phyloP scores from a whole-genome alignment of 2,888 invertebrate species.

The Trichopria drosophilae region DNA sequence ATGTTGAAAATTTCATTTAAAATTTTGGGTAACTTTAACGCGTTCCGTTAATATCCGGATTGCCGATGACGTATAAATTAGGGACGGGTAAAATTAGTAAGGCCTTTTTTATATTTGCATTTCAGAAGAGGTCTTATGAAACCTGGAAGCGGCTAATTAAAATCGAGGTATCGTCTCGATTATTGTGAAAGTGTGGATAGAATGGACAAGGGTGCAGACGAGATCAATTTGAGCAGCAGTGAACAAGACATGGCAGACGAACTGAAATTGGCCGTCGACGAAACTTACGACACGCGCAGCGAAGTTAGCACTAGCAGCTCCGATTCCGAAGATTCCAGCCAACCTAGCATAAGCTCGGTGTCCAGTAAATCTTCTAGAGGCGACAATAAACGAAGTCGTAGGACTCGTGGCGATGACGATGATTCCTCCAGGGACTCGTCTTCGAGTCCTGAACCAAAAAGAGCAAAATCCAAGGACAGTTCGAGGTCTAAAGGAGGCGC shows the following conservation, averaged over 20 bases:
- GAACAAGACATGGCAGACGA: constrained; percentile 75
- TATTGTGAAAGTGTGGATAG: background rate
- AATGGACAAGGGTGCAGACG: constrained; percentile 40
- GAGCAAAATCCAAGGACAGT: constrained; percentile 54
- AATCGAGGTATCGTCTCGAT: background rate
- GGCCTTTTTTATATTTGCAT: constrained; percentile 42
- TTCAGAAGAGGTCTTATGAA: constrained; percentile 36
- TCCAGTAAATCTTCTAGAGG: constrained; percentile 68
- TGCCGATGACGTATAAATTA: too few species aligned
- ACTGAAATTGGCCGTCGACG: constrained; percentile 74
- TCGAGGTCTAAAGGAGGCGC: constrained; percentile 38
- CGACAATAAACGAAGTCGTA: constrained; percentile 52
- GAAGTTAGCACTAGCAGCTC: constrained; percentile 85
- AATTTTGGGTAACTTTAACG: too few species aligned
- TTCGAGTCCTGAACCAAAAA: constrained; percentile 54
- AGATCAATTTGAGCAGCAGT: constrained; percentile 52
- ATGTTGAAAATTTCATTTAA: too few species aligned
- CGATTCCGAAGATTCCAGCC: constrained; percentile 62
- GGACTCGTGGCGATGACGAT: constrained; percentile 50
- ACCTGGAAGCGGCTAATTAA: constrained; percentile 6
- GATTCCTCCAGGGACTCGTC: constrained; percentile 52
- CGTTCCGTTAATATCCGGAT: too few species aligned
- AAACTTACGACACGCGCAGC: constrained; percentile 81
- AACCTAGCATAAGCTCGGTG: constrained; percentile 78
- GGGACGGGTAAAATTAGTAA: too few species aligned